phyloP scores from a whole-genome alignment of 2,797 vertebrate species.

The Manis javanica region DNA sequence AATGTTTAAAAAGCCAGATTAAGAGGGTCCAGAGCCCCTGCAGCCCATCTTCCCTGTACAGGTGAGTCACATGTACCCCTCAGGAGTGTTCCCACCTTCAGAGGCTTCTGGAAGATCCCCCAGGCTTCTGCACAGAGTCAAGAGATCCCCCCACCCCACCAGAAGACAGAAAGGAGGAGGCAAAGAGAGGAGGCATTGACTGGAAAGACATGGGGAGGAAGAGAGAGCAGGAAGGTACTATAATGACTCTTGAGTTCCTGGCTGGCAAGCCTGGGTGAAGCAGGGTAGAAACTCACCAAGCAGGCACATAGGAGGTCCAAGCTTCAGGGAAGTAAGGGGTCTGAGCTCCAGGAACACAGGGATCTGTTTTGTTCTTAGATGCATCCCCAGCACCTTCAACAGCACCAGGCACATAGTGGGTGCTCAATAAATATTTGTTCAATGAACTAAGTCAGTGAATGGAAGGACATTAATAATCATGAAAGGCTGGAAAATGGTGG shows the following conservation, averaged over 20 bases:
- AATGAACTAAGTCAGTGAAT: neutral
- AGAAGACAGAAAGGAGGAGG: neutral
- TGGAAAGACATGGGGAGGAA: neutral
- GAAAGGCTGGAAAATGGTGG: neutral
- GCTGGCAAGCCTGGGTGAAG: neutral
- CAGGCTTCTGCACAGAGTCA: neutral
- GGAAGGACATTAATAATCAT: neutral
- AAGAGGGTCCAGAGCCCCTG: neutral
- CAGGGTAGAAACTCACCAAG: neutral
- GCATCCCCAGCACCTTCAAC: neutral
- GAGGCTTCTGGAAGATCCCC: neutral
- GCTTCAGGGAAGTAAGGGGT: neutral
- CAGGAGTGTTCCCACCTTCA: neutral
- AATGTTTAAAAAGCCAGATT: slow-evolving; percentile 6
- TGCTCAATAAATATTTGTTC: slow-evolving; percentile 4
- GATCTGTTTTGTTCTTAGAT: neutral
- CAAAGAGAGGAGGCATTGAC: no score
- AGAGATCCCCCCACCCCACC: neutral
- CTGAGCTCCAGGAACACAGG: neutral
- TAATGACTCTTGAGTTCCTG: neutral
- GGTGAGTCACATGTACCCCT: neutral
- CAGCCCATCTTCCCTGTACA: neutral
- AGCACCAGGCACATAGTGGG: neutral
- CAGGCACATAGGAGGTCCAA: neutral
- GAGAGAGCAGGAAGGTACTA: neutral